Conservation (phyloP, 2,797 vertebrate species). For the Mastacembelus armatus region DNA sequence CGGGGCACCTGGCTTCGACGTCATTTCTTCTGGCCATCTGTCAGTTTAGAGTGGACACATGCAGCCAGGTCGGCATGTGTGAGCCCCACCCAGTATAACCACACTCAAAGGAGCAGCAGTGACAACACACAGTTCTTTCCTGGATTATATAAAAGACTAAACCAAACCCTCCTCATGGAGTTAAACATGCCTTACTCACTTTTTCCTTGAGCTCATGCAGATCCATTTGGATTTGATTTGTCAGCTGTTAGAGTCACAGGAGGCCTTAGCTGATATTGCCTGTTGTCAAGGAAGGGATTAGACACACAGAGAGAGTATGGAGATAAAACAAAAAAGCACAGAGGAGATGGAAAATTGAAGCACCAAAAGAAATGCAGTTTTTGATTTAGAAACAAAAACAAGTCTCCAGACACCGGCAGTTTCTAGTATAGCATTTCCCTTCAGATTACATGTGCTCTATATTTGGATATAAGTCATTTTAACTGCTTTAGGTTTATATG, state of each 20-base stretch:
- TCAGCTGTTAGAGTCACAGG: slow-evolving; percentile 65
- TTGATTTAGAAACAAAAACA: background rate
- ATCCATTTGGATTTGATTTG: slow-evolving; percentile 59
- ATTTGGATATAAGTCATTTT: slow-evolving; percentile 15
- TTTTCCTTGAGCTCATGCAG: slow-evolving; percentile 50
- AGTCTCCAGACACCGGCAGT: background rate
- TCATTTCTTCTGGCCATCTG: slow-evolving; percentile 66
- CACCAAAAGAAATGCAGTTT: background rate
- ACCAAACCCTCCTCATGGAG: slow-evolving; percentile 3
- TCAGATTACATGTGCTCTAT: slow-evolving; percentile 1
- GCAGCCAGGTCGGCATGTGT: slow-evolving; percentile 25
- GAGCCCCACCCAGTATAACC: slow-evolving; percentile 20
- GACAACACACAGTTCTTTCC: background rate
- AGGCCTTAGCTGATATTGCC: slow-evolving; percentile 56
- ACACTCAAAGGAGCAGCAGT: slow-evolving; percentile 32
- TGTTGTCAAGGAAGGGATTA: slow-evolving; percentile 60
- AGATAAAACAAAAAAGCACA: slow-evolving; percentile 19
- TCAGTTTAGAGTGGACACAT: slow-evolving; percentile 44
- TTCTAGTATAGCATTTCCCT: background rate
- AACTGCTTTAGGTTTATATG: slow-evolving; percentile 5
- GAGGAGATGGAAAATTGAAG: background rate
- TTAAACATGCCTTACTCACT: slow-evolving; percentile 37
- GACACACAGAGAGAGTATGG: slow-evolving; percentile 18
- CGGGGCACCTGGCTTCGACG: slow-evolving; percentile 22
- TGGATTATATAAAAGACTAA: slow-evolving; percentile 21